phyloP scores from a whole-genome alignment of 2,888 invertebrate species.

The Drosophila mercatorum region DNA sequence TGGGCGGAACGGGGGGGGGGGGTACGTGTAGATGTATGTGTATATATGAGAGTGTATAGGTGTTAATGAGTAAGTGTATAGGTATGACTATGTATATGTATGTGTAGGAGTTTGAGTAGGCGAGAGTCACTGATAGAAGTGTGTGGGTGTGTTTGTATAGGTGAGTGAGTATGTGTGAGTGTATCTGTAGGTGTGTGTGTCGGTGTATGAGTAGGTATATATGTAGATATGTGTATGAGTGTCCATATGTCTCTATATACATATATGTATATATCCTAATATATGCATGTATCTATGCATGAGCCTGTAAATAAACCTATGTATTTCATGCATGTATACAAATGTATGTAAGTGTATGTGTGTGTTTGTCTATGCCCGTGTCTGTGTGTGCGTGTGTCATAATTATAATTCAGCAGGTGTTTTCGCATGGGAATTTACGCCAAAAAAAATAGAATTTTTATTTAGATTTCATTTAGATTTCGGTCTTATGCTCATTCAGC shows the following conservation, averaged over 20 bases:
- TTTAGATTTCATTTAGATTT: slow-evolving; percentile 10
- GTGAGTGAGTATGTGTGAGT: too few species aligned
- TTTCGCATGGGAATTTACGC: slow-evolving; percentile 37
- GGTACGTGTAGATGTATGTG: neutral
- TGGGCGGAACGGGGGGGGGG: neutral
- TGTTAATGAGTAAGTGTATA: neutral
- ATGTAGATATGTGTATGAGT: too few species aligned
- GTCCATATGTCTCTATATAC: neutral
- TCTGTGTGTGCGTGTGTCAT: slow-evolving; percentile 20
- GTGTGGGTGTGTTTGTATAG: too few species aligned
- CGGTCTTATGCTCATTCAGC: neutral
- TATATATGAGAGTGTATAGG: neutral
- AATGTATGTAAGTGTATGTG: neutral
- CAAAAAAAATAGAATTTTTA: slow-evolving; percentile 11
- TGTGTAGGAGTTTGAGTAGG: too few species aligned
- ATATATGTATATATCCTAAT: neutral
- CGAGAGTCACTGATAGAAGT: too few species aligned
- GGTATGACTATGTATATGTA: neutral
- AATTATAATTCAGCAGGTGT: slow-evolving; percentile 58
- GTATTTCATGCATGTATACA: neutral
- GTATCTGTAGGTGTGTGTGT: too few species aligned
- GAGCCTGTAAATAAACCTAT: neutral
- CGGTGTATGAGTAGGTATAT: too few species aligned
- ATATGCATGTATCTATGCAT: neutral
- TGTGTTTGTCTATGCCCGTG: too few species aligned